These are phyloP conservation scores for Burhinus bistriatus DNA, from an alignment of 2,113 vertebrate species.

Conservation along the genomic window DNA sequence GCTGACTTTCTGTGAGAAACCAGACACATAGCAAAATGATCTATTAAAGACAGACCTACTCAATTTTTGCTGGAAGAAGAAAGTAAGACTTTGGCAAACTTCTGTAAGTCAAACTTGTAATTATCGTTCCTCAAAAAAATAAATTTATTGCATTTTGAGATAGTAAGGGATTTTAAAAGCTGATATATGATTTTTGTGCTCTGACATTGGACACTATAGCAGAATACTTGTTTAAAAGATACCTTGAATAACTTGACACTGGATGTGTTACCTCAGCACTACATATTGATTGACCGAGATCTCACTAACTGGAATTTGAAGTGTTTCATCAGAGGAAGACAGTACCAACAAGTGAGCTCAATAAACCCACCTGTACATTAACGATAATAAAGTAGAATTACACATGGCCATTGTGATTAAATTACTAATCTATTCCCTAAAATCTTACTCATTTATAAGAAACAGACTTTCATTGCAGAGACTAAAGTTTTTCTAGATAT, in stretches of 20 bases:
- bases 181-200: background rate
- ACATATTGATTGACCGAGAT: constrained; percentile 1
- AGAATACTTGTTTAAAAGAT: background rate
- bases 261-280: background rate
- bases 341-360: background rate
- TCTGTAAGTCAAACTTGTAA: background rate
- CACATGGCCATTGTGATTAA: background rate
- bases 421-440: background rate
- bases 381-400: background rate
- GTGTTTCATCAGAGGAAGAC: constrained; percentile 13
- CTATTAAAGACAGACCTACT: background rate
- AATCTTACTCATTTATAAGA: background rate
- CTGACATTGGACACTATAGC: background rate
- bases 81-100: background rate
- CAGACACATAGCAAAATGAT: background rate
- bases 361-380: background rate
- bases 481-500: background rate
- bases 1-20: background rate
- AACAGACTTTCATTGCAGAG: background rate
- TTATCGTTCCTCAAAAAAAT: background rate
- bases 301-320: constrained; percentile 36
- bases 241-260: background rate
- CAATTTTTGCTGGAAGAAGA: background rate
- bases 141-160: constrained; percentile 30
- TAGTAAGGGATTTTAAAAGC: constrained; percentile 3